Percentiles rank a stretch among this genome's conserved stretches.
These are phyloP conservation scores for Spodoptera exigua DNA, from an alignment of 2,888 invertebrate species.

Conservation along the genomic window DNA sequence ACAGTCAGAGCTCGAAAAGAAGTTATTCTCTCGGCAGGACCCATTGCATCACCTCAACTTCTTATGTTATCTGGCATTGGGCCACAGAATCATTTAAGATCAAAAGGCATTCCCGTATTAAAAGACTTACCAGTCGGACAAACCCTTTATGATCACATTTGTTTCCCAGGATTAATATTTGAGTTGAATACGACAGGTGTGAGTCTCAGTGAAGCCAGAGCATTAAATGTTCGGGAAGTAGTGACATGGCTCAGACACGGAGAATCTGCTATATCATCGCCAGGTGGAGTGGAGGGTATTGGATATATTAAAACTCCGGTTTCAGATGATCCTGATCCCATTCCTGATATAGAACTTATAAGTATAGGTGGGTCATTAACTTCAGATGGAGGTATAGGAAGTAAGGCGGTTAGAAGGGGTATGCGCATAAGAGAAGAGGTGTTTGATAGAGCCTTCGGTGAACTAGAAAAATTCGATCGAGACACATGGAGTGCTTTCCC, in stretches of 20 bases:
- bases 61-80: slow-evolving; percentile 95
- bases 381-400: slow-evolving; percentile 88
- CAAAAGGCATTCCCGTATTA: slow-evolving; percentile 89
- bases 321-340: slow-evolving; percentile 88
- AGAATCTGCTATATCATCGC: slow-evolving; percentile 83
- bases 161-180: slow-evolving; percentile 85
- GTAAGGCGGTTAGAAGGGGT: slow-evolving; percentile 83
- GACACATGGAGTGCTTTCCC: slow-evolving; percentile 91
- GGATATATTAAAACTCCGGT: slow-evolving; percentile 90
- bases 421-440: slow-evolving; percentile 89
- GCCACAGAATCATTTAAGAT: slow-evolving; percentile 86
- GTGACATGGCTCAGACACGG: slow-evolving; percentile 77
- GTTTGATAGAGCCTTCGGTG: slow-evolving; percentile 88
- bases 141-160: slow-evolving; percentile 90
- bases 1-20: slow-evolving; percentile 92
- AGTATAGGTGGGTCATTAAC: slow-evolving; percentile 90
- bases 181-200: slow-evolving; percentile 78
- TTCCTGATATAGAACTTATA: slow-evolving; percentile 92
- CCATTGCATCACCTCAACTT: slow-evolving; percentile 96
- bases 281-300: slow-evolving; percentile 92
- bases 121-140: slow-evolving; percentile 91
- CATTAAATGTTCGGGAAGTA: slow-evolving; percentile 57
- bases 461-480: slow-evolving; percentile 78
- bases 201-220: slow-evolving; percentile 71
- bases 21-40: slow-evolving; percentile 95